Conservation (phyloP, 2,888 invertebrate species). For the Cecidostiba fungosa region DNA sequence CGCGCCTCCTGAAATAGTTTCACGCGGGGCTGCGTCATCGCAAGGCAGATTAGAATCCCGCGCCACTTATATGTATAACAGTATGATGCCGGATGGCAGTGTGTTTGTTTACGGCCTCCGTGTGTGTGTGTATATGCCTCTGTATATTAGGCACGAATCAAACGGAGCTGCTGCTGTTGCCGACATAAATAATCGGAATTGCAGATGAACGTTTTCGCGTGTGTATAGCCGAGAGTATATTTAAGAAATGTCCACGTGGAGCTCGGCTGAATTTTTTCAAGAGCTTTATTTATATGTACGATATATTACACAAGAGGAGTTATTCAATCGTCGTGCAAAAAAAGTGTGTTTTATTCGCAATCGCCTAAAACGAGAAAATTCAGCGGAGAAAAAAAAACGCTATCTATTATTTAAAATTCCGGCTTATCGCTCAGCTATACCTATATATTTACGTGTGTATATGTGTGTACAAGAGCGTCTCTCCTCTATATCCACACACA, state of each 20-base stretch:
- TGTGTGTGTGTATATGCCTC: not conserved
- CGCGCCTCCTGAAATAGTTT: constrained; percentile 64
- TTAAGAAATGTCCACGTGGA: not conserved
- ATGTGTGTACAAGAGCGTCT: not conserved
- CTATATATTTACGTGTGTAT: no score
- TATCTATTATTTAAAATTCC: constrained; percentile 41
- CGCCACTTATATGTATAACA: constrained; percentile 12
- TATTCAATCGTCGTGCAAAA: not conserved
- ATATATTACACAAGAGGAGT: not conserved
- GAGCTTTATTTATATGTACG: no score
- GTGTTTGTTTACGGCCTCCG: constrained; percentile 32
- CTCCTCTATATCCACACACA: not conserved
- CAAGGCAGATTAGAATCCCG: constrained; percentile 63
- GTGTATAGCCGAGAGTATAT: not conserved
- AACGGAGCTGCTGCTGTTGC: not conserved
- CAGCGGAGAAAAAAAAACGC: not conserved
- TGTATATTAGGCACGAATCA: constrained; percentile 27
- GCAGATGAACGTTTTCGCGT: constrained; percentile 31
- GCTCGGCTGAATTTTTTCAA: not conserved
- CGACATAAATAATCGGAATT: constrained; percentile 28
- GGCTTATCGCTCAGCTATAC: constrained; percentile 19
- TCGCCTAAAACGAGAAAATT: constrained; percentile 16
- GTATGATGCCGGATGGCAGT: not conserved
- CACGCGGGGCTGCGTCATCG: constrained; percentile 63
- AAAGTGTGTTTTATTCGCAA: not conserved